Base-by-base conservation (phyloP, 2,113 vertebrate genomes). In the Otolemur garnettii region DNA sequence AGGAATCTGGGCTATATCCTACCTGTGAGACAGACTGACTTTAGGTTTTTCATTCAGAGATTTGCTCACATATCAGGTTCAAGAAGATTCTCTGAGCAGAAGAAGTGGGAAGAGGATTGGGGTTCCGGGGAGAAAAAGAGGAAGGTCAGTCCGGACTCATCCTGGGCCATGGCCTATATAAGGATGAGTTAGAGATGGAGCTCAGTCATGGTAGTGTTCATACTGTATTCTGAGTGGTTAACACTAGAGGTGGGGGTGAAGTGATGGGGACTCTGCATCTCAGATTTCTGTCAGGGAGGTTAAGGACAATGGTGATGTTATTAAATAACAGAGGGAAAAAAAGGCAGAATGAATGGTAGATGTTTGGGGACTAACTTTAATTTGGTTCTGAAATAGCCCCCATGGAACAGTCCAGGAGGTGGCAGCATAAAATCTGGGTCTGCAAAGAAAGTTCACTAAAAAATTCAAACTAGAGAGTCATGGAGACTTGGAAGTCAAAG, bases 391-490 rank as follows among this genome's bases (percentile, higher is more conserved):
- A 94, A 30, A 26, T 12, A 42, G 6, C 53, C 80, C 75, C 75
- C 22, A 1, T 85, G 38, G n/a, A 87, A 78, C 57, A 85, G 1
- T 5, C 90, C 94, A 95, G 71, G 55, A 95, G 78, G 74, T 88
- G 91, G 81, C 85, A 97, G 57, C 50, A 89, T 62, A 64, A 96
- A 26, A 60, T 87, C 68, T 90, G 75, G n/a, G 79, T 91, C 75
- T 87, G 42, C 33, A 18, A 24, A 19, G 12, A 53, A 66, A 30
- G 15, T 59, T 79, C 68, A 30, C 17, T 77, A 78, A 75, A 81
- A 57, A 57, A 57, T 77, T 57, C 62, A 55, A 80, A 79, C 69
- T 50, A 75, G 15, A 14, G 21, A 69, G 18, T 77, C 55, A 28
- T 14, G 75, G 50, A 84, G 24, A 88, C 42, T 30, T 75, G 59